Conservation (phyloP, 1,140 invertebrate genomes). For the Cydia strobilella region DNA sequence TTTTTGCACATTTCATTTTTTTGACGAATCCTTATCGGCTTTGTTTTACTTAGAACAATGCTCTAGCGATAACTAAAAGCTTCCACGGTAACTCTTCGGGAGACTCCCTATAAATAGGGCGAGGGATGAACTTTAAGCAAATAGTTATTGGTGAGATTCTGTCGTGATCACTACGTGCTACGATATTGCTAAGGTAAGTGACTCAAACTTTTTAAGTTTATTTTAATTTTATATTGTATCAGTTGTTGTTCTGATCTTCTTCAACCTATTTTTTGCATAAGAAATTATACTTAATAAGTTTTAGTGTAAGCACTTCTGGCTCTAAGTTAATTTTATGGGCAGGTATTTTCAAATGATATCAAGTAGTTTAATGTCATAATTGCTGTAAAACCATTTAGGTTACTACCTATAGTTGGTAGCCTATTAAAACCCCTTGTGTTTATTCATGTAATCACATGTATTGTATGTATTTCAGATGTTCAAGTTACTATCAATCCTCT, state of each 20-base stretch:
- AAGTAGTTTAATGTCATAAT: too few species aligned
- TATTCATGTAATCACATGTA: neutral
- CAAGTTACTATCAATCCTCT: slow-evolving; percentile 40
- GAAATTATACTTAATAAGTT: too few species aligned
- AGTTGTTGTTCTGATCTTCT: too few species aligned
- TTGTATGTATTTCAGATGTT: slow-evolving; percentile 59
- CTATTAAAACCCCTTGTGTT: too few species aligned
- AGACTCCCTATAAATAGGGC: slow-evolving; percentile 54
- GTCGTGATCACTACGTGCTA: slow-evolving; percentile 37
- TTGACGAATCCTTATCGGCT: slow-evolving; percentile 62
- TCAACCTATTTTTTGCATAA: too few species aligned
- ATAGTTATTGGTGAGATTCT: slow-evolving; percentile 46
- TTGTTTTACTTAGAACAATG: slow-evolving; percentile 51
- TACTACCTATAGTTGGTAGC: too few species aligned
- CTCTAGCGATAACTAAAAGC: slow-evolving; percentile 56
- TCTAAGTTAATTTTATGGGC: too few species aligned
- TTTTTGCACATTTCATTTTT: slow-evolving; percentile 52
- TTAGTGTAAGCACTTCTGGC: too few species aligned
- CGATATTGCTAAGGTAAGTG: slow-evolving; percentile 48
- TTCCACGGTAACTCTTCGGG: slow-evolving; percentile 36
- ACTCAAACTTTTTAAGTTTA: slow-evolving; percentile 11
- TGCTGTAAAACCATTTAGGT: too few species aligned
- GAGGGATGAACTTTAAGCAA: slow-evolving; percentile 38
- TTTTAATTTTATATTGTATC: neutral
- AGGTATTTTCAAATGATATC: too few species aligned